A percentile compares a stretch with the other conserved stretches of the same genome.
These are phyloP conservation scores for Scaptomyza reducta DNA, from an alignment of 2,888 invertebrate genomes.

Conservation along the genomic window DNA sequence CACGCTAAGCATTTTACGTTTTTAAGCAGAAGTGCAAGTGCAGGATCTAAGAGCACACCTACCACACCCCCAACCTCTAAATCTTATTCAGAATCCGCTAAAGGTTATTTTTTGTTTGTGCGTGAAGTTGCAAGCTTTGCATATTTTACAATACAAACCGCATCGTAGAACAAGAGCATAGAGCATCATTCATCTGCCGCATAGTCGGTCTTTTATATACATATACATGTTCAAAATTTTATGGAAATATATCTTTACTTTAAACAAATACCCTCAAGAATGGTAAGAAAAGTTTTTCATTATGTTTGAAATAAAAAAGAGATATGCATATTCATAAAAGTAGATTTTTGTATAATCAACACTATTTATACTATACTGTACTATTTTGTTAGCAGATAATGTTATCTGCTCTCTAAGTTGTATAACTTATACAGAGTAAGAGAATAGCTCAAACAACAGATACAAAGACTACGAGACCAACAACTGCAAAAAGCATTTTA, in stretches of 20 bases:
- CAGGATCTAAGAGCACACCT: neutral
- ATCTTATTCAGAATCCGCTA: neutral
- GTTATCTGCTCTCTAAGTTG: neutral
- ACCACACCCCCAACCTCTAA: too few relatives aligned
- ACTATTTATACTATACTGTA: too few relatives aligned
- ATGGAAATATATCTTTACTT: neutral
- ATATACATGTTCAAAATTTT: too few relatives aligned
- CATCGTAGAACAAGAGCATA: slow-evolving; percentile 2
- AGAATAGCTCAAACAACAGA: neutral
- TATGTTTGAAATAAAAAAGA: slow-evolving; percentile 1
- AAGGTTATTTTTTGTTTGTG: slow-evolving; percentile 5
- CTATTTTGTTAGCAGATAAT: too few relatives aligned
- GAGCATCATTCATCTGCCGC: slow-evolving; percentile 17
- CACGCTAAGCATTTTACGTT: slow-evolving; percentile 64
- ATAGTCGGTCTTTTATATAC: slow-evolving; percentile 3
- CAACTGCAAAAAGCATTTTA: too few relatives aligned
- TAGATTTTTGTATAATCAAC: neutral
- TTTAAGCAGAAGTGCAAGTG: slow-evolving; percentile 41
- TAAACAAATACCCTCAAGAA: neutral
- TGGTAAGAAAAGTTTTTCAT: neutral
- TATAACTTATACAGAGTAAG: neutral
- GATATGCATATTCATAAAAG: neutral
- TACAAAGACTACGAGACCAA: neutral
- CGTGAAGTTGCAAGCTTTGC: slow-evolving; percentile 39
- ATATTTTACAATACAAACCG: slow-evolving; percentile 53